These are phyloP conservation scores for Scaeva pyrastri DNA, from an alignment of 2,888 invertebrate species.

Conservation along the genomic window DNA sequence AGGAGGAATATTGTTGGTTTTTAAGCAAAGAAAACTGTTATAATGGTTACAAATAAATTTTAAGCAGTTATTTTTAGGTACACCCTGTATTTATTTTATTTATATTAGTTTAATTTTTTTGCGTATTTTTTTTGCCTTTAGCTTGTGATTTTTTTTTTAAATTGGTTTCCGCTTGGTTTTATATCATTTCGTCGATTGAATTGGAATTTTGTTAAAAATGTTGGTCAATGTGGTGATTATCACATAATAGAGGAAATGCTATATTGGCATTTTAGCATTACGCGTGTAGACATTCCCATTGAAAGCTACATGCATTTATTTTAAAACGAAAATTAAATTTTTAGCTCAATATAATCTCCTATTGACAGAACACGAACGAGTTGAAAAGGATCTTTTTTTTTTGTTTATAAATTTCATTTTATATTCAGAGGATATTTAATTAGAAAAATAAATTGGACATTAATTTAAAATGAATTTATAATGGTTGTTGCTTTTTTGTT, in stretches of 20 bases:
- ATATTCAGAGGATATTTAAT: slow-evolving; percentile 63
- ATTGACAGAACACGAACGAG: slow-evolving; percentile 20
- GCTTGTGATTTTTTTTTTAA: slow-evolving; percentile 29
- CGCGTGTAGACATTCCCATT: neutral
- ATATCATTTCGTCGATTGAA: slow-evolving; percentile 62
- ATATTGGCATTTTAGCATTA: slow-evolving; percentile 18
- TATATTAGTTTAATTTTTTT: neutral
- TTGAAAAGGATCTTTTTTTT: slow-evolving; percentile 45
- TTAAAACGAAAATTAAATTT: slow-evolving; percentile 61
- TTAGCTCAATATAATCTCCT: slow-evolving; percentile 26
- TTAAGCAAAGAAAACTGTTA: too few relatives aligned
- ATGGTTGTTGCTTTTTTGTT: slow-evolving; percentile 39
- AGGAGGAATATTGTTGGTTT: too few relatives aligned
- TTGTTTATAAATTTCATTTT: slow-evolving; percentile 1
- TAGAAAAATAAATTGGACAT: slow-evolving; percentile 74
- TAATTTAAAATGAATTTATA: slow-evolving; percentile 72
- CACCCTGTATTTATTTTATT: slow-evolving; percentile 24
- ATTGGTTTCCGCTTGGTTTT: slow-evolving; percentile 33
- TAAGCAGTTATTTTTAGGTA: too few relatives aligned
- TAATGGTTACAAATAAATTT: too few relatives aligned
- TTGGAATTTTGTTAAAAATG: slow-evolving; percentile 36
- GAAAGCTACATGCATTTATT: neutral
- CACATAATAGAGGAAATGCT: slow-evolving; percentile 62
- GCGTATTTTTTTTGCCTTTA: neutral
- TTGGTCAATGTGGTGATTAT: slow-evolving; percentile 69